Percentiles rank a stretch among this genome's conserved stretches.
phyloP scores from a whole-genome alignment of 2,888 invertebrate species.

The Erynnis tages region DNA sequence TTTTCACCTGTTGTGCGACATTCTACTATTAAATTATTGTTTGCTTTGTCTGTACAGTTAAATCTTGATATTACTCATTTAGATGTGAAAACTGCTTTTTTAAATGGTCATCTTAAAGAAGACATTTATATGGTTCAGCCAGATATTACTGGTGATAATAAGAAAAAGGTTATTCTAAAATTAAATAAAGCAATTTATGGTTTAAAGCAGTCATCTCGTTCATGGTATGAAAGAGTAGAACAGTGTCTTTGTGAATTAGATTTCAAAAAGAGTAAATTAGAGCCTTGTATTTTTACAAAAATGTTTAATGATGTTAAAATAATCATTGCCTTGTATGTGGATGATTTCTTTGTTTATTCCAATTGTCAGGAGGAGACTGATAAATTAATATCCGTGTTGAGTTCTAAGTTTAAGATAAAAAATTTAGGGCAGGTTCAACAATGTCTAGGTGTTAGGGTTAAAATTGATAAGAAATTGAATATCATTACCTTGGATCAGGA shows the following conservation, averaged over 20 bases:
- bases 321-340: constrained; percentile 19
- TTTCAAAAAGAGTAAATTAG: neutral
- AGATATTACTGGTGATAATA: neutral
- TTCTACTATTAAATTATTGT: neutral
- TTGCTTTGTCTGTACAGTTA: neutral
- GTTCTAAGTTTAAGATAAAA: constrained; percentile 25
- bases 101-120: neutral
- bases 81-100: neutral
- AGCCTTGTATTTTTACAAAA: constrained; percentile 20
- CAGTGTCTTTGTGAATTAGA: neutral
- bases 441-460: constrained; percentile 24
- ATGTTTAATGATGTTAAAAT: constrained; percentile 14
- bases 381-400: constrained; percentile 12
- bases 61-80: neutral
- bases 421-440: constrained; percentile 21
- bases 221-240: neutral
- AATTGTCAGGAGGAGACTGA: constrained; percentile 23
- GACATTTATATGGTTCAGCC: neutral
- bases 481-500: constrained; percentile 26
- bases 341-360: constrained; percentile 27
- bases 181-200: neutral
- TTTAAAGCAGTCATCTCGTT: neutral
- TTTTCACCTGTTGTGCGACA: neutral
- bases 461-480: constrained; percentile 17
- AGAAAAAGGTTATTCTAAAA: neutral